phyloP scores from a whole-genome alignment of 2,797 vertebrate genomes.

The Dryobates pubescens region DNA sequence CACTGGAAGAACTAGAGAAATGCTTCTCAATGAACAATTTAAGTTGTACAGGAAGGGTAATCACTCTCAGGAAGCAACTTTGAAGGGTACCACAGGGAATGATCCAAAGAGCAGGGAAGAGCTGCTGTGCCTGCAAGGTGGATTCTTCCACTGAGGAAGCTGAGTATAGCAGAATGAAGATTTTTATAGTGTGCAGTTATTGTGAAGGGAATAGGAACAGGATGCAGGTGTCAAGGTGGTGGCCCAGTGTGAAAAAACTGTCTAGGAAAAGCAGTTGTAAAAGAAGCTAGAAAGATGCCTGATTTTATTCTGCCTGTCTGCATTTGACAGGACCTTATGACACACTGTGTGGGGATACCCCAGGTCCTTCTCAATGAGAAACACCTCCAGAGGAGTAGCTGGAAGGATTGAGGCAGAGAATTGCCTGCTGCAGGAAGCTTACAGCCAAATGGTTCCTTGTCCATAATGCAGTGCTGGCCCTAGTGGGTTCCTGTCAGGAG shows the following conservation, averaged over 20 bases:
- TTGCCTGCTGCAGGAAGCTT: background rate
- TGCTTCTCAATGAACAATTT: background rate
- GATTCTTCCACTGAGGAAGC: background rate
- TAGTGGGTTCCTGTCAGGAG: background rate
- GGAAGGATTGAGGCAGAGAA: background rate
- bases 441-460: background rate
- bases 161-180: background rate
- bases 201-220: background rate
- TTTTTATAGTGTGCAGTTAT: background rate
- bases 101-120: background rate
- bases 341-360: background rate
- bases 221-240: background rate
- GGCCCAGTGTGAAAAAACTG: background rate
- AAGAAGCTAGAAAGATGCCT: background rate
- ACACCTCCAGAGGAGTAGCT: background rate
- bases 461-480: background rate
- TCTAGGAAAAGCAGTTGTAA: background rate
- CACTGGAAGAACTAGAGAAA: background rate
- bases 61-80: conserved; percentile 8
- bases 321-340: background rate
- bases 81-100: background rate
- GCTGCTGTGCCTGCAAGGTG: background rate
- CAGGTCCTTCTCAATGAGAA: accelerated
- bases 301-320: background rate
- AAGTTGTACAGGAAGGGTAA: background rate